These are phyloP conservation scores for Drosophila suboccidentalis DNA, from an alignment of 2,888 invertebrate genomes.

Conservation along the genomic window DNA sequence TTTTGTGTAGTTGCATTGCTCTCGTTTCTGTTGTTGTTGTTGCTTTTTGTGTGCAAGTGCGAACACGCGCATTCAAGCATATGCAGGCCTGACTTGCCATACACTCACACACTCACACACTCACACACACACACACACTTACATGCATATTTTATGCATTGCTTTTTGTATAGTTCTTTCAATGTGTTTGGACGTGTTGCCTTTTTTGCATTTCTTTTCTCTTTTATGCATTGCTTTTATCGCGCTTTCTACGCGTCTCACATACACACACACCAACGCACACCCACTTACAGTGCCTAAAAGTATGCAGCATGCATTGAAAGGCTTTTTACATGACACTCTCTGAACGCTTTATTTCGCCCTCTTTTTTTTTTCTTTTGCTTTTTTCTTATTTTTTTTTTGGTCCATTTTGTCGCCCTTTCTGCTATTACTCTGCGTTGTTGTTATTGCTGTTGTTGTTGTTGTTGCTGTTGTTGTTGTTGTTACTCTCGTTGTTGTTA, in stretches of 20 bases:
- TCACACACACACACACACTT: constrained; percentile 16
- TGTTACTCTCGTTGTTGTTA: constrained; percentile 18
- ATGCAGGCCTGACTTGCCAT: constrained; percentile 58
- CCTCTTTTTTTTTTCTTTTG: neutral
- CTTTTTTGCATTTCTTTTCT: constrained; percentile 76
- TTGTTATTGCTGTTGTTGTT: constrained; percentile 40
- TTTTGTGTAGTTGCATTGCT: constrained; percentile 65
- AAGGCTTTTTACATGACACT: constrained; percentile 77
- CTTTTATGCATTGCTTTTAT: constrained; percentile 81
- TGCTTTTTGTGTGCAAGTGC: constrained; percentile 75
- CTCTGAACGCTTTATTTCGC: constrained; percentile 23
- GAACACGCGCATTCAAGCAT: constrained; percentile 82
- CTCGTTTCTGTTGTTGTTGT: constrained; percentile 28
- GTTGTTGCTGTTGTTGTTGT: too few relatives aligned
- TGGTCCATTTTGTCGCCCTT: constrained; percentile 40
- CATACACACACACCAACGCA: constrained; percentile 33
- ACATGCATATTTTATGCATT: constrained; percentile 26
- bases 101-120: constrained; percentile 24
- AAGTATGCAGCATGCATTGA: constrained; percentile 81
- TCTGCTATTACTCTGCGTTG: constrained; percentile 6
- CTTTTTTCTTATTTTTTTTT: constrained; percentile 21
- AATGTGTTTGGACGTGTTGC: constrained; percentile 69
- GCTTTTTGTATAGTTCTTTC: constrained; percentile 53
- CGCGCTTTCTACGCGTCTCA: constrained; percentile 72
- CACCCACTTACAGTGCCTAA: constrained; percentile 60